Percentiles rank a stretch among this genome's conserved stretches.
Conservation (phyloP, 1,140 invertebrate species). For the Marisa cornuarietis region DNA sequence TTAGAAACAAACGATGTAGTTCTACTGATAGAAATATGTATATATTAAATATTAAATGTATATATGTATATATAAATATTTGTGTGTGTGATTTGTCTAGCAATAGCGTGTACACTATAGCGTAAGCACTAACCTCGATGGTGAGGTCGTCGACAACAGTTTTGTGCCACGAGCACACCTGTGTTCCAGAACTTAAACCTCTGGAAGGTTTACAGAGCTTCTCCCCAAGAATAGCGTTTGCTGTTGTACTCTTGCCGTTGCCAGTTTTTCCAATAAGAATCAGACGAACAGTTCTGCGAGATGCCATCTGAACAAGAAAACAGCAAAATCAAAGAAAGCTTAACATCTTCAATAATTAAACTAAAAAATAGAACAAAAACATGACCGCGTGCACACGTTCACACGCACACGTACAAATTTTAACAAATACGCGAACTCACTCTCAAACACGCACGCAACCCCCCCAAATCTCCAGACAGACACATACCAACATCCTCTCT, state of each 20-base stretch:
- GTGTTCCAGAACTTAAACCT: not conserved
- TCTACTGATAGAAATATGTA: not conserved
- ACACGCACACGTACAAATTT: not conserved
- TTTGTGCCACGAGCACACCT: not conserved
- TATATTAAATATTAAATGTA: too few relatives aligned
- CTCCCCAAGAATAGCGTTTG: conserved; percentile 32
- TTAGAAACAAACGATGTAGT: too few relatives aligned
- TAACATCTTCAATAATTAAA: too few relatives aligned
- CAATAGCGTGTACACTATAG: not conserved
- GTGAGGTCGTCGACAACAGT: not conserved
- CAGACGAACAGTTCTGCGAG: not conserved
- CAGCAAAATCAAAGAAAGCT: not conserved
- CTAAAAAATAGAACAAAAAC: not conserved
- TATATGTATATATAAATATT: too few relatives aligned
- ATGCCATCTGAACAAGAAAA: not conserved
- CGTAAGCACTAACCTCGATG: too few relatives aligned
- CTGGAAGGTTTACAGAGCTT: conserved; percentile 11
- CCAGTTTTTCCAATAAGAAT: conserved; percentile 30
- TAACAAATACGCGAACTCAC: not conserved
- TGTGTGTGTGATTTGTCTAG: not conserved
- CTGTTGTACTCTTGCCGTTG: conserved; percentile 38
- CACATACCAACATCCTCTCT: too few relatives aligned
- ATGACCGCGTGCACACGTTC: not conserved
- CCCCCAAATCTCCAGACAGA: too few relatives aligned
- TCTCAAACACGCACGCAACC: not conserved